phyloP scores from a whole-genome alignment of 2,888 invertebrate species.

The Drosophila silvestris region DNA sequence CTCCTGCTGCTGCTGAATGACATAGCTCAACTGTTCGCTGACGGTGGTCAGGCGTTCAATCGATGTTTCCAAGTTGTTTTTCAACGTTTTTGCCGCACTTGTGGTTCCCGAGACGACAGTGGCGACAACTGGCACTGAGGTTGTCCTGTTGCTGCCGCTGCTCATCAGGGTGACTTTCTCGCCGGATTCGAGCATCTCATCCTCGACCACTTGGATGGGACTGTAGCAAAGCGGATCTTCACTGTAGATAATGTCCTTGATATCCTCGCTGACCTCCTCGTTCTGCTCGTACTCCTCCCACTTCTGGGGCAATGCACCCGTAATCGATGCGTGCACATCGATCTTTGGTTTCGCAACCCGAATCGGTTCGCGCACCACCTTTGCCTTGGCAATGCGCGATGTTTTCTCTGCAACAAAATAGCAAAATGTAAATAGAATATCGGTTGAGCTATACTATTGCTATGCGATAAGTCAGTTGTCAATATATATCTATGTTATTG shows the following conservation, averaged over 20 bases:
- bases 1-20: conserved; percentile 72
- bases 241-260: conserved; percentile 71
- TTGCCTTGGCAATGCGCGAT: conserved; percentile 61
- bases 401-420: conserved; percentile 63
- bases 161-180: conserved; percentile 62
- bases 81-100: conserved; percentile 64
- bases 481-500: conserved; percentile 12
- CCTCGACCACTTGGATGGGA: conserved; percentile 71
- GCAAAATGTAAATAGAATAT: conserved; percentile 8
- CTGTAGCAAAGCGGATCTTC: conserved; percentile 71
- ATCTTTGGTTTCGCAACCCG: conserved; percentile 69
- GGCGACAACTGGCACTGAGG: conserved; percentile 51
- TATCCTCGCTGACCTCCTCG: conserved; percentile 67
- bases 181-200: conserved; percentile 55
- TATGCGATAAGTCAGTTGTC: conserved; percentile 26
- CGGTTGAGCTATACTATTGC: conserved; percentile 5
- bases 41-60: conserved; percentile 66
- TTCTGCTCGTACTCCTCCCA: conserved; percentile 73
- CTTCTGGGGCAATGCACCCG: conserved; percentile 68
- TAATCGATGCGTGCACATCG: conserved; percentile 33
- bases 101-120: conserved; percentile 59
- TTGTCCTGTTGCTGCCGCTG: conserved; percentile 21
- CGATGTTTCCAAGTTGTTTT: conserved; percentile 66
- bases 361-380: conserved; percentile 57
- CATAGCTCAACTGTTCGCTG: conserved; percentile 65